Conservation (phyloP, 2,113 vertebrate species). For the Falcunculus frontatus region DNA sequence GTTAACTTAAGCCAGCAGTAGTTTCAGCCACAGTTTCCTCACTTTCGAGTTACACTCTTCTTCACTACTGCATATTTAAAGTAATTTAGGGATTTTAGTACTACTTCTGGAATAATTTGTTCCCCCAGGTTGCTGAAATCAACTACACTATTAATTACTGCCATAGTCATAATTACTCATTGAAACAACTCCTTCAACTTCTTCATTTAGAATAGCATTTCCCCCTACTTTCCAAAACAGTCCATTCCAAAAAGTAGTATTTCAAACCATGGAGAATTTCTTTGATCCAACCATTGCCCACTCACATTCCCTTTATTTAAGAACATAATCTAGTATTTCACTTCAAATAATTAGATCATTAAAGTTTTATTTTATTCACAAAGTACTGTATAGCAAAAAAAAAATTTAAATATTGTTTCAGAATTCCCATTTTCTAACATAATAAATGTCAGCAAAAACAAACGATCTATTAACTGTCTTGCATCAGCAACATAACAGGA, state of each 20-base stretch:
- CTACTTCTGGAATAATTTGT: not conserved
- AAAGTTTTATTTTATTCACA: conserved; percentile 24
- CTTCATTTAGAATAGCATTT: not conserved
- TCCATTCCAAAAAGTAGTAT: not conserved
- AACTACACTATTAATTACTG: conserved; percentile 40
- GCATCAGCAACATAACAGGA: conserved; percentile 1
- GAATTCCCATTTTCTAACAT: conserved; percentile 14
- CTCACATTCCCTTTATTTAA: not conserved
- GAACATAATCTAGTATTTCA: conserved; percentile 4
- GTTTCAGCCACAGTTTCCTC: not conserved
- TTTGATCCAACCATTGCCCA: not conserved
- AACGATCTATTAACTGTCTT: not conserved
- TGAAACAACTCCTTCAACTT: conserved; percentile 3
- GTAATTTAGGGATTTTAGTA: not conserved
- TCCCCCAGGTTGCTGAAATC: not conserved
- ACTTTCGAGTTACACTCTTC: not conserved
- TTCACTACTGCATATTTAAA: not conserved
- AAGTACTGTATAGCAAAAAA: not conserved
- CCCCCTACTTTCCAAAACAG: not conserved
- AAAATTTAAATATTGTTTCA: not conserved
- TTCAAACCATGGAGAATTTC: not conserved
- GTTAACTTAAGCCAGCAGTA: not conserved
- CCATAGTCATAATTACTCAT: not conserved
- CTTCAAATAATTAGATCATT: conserved; percentile 17
- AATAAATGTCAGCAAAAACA: conserved; percentile 18